Evolutionary conservation across 2,113 vertebrate genomes (phyloP), one percentile per base, ranked within the genome.

Genomic region (Atherinomorus stipes): DNA sequence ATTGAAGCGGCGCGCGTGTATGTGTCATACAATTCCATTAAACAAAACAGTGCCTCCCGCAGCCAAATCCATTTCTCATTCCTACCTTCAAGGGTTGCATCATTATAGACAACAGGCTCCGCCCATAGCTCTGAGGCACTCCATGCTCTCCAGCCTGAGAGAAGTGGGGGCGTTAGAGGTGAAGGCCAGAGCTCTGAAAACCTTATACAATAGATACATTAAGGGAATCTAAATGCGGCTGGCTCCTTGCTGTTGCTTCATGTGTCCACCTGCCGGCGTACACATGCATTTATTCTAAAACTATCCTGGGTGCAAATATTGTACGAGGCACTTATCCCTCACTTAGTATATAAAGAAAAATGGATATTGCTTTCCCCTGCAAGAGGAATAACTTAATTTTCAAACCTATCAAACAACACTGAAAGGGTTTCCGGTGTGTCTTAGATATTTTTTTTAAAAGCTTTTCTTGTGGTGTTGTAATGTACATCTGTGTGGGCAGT

Each of bases 191-290:
- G 60, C 74, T 68, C 47, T 70, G 31, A 80, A 81, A 78, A 66
- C 58, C 83, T 78, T 65, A 45, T 57, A 7, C 22, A 66, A 60
- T 62, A 66, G 78, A 69, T 80, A 79, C 49, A 72, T 81, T 77
- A 73, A 62, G 52, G 38, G 52, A 44, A 53, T 85, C 59, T 64
- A 80, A 78, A 86, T 85, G 71, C 76, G 63, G 65, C 74, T 51
- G 4, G 59, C 44, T 85, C 44, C 50, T 42, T 62, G 60, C n/a
- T 59, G 72, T 45, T 83, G 26, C 51, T 73, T 83, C 71, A 74
- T 64, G 42, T 42, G n/a, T 7, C 71, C 74, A 86, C 79, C 59
- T 72, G 44, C 28, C 31, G 18, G 54, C 70, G 44, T 16, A 13
- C 37, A 61, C 53, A 45, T 58, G 12, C 62, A 71, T 70, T 72